Evolutionary conservation across 2,888 invertebrate species (phyloP), one percentile per base, ranked within the genome.

Genomic region (Ecliptopera silaceata): DNA sequence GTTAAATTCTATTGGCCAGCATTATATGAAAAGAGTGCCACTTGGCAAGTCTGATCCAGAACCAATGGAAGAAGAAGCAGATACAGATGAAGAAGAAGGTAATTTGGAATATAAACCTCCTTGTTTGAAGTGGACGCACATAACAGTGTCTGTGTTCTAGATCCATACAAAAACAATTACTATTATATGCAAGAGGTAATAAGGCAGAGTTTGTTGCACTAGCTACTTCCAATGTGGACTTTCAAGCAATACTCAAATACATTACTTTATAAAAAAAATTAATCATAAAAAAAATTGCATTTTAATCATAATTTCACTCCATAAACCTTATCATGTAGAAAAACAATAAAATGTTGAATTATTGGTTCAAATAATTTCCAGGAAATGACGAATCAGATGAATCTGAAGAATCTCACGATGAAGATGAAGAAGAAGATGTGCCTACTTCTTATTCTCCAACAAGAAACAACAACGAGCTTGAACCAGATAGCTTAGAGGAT

Each of bases 61-160:
- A 72, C 91, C 89, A 15, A 91, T 92, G 90, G 92, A 92, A 62
- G 91, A 92, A 66, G 93, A 92, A 70, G 92, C 92, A 13, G 93
- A 93, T 47, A 91, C 92, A 48, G 93, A 93, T 76, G 92, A 92
- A 69, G 92, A 92, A 77, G 92, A 92, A 78, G 92, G 90, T 91
- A 67, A 32, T 26, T 44, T 15, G 10, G 6, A 13, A 4, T 12
- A n/a, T n/a, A n/a, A n/a, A n/a, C n/a, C n/a, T n/a, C n/a, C n/a
- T n/a, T n/a, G n/a, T n/a, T n/a, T n/a, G n/a, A n/a, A n/a, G n/a
- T n/a, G n/a, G n/a, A n/a, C n/a, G n/a, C n/a, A n/a, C n/a, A n/a
- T n/a, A n/a, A n/a, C n/a, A n/a, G n/a, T n/a, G n/a, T n/a, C n/a
- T n/a, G n/a, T n/a, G n/a, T n/a, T n/a, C n/a, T n/a, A n/a, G n/a